Evolutionary conservation across 1,140 invertebrate species (phyloP), one percentile per base, ranked within the genome.

Genomic region (Leptoteleia sp.): DNA sequence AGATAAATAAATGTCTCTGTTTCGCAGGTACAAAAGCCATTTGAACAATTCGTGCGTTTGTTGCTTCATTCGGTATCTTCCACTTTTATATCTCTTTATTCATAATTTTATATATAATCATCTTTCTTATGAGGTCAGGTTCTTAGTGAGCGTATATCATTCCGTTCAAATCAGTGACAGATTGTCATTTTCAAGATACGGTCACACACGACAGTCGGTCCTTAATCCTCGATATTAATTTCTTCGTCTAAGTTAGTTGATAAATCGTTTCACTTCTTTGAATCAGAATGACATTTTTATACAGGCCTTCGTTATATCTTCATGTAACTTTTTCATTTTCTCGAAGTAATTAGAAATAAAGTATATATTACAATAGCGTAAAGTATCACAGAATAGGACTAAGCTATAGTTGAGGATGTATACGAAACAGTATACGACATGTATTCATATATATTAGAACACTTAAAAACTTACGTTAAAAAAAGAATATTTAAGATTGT

Each of bases 1-100:
- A 84, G 76, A 83, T 86, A 86, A 84, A 85, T 85, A 86, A 85
- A 83, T 84, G 77, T 83, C 64, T 85, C 67, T 83, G 62, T 83
- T 77, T 81, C 81, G 77, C 83, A 83, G 81, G 85, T 86, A 86
- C 81, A 85, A 86, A 86, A 86, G 81, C 77, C 75, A 72, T 81
- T 82, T 81, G 31, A 81, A 81, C 79, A 62, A 76, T 71, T 81
- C 59, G 64, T 75, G 65, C 55, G 43, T 76, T 68, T 50, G 35
- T 68, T 57, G 54, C 40, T 70, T 64, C 57, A 42, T 19, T 62
- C 48, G 55, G 43, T 45, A 38, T 62, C 12, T 47, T 76, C 13
- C 19, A 15, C 16, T 55, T 72, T 19, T 52, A 50, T 75, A 27
- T 61, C 61, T 76, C 19, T 27, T 61, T 48, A 48, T 57, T 16